phyloP scores from a whole-genome alignment of 1,140 invertebrate genomes.

The Drosophila baimaii region DNA sequence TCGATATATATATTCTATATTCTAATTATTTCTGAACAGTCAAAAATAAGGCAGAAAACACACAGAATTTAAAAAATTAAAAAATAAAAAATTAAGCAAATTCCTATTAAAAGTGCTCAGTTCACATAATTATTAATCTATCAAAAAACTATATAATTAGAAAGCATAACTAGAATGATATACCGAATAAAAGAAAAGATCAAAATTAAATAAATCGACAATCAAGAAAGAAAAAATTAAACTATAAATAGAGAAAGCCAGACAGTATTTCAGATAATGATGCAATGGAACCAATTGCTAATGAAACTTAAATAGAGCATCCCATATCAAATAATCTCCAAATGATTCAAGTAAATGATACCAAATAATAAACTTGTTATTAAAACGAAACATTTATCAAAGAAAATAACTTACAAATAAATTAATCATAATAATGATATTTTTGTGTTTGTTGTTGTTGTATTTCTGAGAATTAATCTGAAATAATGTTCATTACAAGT shows the following conservation, averaged over 20 bases:
- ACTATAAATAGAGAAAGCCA: constrained; percentile 1
- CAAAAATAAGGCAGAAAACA: too few relatives aligned
- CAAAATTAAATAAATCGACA: neutral
- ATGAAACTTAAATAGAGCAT: neutral
- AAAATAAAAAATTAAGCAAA: too few relatives aligned
- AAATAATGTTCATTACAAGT: neutral
- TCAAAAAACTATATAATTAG: neutral
- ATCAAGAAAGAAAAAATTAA: neutral
- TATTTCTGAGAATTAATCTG: neutral
- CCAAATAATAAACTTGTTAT: neutral
- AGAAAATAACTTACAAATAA: neutral
- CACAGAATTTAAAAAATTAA: neutral
- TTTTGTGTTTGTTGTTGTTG: neutral
- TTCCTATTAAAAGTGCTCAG: too few relatives aligned
- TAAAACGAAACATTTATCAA: neutral
- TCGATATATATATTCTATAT: too few relatives aligned
- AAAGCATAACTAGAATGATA: neutral
- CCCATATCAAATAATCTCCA: neutral
- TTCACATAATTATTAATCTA: neutral
- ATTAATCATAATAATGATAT: neutral
- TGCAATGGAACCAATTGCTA: constrained; percentile 5
- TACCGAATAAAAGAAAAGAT: neutral
- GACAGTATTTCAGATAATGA: neutral
- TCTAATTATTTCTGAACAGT: too few relatives aligned
- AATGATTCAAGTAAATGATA: neutral